Base-by-base conservation (phyloP, 2,113 vertebrate genomes). In the Zosterops borbonicus region DNA sequence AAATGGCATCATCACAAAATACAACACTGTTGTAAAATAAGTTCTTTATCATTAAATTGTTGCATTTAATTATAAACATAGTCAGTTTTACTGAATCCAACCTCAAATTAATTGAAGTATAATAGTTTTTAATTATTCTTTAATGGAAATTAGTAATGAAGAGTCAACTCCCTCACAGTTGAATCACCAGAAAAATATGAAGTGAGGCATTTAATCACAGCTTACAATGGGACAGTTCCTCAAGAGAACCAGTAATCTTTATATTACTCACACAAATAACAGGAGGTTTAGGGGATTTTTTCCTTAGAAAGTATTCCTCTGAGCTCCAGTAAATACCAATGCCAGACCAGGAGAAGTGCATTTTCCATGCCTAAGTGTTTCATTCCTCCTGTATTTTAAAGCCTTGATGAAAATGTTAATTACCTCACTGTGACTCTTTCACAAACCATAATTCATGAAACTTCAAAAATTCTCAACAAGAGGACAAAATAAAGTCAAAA, bases 361-460 rank as follows among this genome's bases (percentile, higher is more conserved):
- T 92, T 96, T 94, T 92, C 55, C 41, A 73, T 73, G 78, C 58
- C n/a, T 28, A 58, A 81, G 18, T 68, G 42, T 83, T 93, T 62
- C 0, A 0, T 44, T 91, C 19, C 52, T 82, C n/a, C 35, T 79
- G 8, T 47, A 52, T 68, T 91, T 95, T 60, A 87, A 91, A 94
- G 52, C 12, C 31, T 46, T 3, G 1, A 12, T 67, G 35, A 81
- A 87, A 78, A 82, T 2, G 5, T 78, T 63, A 59, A 82, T 94
- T 91, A 81, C 60, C 50, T 78, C 77, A 67, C 39, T 16, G 17
- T 74, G 82, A 59, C 52, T 47, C 4, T 63, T 92, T 92, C 77
- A 91, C 33, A 75, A 73, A 63, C 44, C 52, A 15, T 63, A 67
- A 89, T 59, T 80, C 55, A 50, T 29, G 18, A 56, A 47, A 33